phyloP scores from a whole-genome alignment of 2,797 vertebrate genomes.

The Dicrostonyx torquatus region DNA sequence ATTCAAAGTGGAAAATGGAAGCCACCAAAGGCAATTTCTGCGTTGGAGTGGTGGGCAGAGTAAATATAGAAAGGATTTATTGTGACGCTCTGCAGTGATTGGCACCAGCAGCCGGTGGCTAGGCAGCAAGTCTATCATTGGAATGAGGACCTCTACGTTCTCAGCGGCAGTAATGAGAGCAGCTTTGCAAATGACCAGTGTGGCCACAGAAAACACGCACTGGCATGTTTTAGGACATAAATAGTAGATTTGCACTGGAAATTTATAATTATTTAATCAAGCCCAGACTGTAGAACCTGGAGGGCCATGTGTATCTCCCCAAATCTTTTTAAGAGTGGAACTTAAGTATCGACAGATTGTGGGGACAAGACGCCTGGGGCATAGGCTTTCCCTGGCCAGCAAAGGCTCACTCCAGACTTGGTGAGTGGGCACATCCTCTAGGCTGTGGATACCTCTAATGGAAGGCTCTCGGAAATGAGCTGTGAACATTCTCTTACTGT shows the following conservation, averaged over 20 bases:
- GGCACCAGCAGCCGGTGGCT: slow-evolving; percentile 82
- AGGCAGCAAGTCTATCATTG: slow-evolving; percentile 83
- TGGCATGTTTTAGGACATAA: slow-evolving; percentile 85
- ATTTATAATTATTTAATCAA: slow-evolving; percentile 88
- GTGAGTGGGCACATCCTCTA: slow-evolving; percentile 50
- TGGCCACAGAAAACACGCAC: slow-evolving; percentile 83
- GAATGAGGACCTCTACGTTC: slow-evolving; percentile 84
- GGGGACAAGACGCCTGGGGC: neutral
- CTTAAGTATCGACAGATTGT: slow-evolving; percentile 65
- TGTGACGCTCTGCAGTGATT: slow-evolving; percentile 82
- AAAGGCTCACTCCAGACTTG: slow-evolving; percentile 60
- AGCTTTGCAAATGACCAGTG: slow-evolving; percentile 84
- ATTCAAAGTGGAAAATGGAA: slow-evolving; percentile 84
- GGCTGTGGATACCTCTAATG: neutral
- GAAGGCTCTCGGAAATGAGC: slow-evolving; percentile 70
- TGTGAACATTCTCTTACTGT: slow-evolving; percentile 67
- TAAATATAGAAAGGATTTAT: slow-evolving; percentile 87
- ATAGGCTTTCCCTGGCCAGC: slow-evolving; percentile 64
- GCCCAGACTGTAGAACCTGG: slow-evolving; percentile 84
- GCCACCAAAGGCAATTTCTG: slow-evolving; percentile 86
- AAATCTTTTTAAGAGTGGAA: slow-evolving; percentile 66
- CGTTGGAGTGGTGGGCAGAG: slow-evolving; percentile 82
- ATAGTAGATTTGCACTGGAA: slow-evolving; percentile 85
- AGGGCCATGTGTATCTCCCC: slow-evolving; percentile 80
- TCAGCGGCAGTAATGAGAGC: slow-evolving; percentile 83